phyloP scores from a whole-genome alignment of 2,113 vertebrate species.

The Chloebia gouldiae region DNA sequence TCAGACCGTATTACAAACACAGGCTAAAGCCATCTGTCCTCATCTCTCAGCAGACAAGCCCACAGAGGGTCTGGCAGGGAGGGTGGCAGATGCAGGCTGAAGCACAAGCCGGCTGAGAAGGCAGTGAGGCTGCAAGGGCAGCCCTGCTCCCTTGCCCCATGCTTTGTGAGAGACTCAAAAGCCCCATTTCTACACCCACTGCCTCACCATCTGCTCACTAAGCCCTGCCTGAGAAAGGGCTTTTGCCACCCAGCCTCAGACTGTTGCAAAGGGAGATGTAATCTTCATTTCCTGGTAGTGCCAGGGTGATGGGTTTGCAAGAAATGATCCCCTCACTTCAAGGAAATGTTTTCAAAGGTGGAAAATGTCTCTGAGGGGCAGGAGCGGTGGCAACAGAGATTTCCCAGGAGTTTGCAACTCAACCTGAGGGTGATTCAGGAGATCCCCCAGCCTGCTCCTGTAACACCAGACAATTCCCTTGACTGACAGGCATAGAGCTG shows the following conservation, averaged over 20 bases:
- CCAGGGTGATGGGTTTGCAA: not conserved
- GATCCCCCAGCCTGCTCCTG: not conserved
- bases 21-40: not conserved
- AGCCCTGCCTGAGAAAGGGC: not conserved
- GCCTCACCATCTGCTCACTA: constrained; percentile 43
- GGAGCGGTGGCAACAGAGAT: not conserved
- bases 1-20: not conserved
- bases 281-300: not conserved
- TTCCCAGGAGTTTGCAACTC: not conserved
- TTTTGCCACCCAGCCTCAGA: not conserved
- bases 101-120: not conserved
- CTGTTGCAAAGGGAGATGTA: not conserved
- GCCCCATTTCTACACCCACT: not conserved
- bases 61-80: not conserved
- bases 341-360: not conserved
- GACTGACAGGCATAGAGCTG: constrained; percentile 12
- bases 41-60: not conserved
- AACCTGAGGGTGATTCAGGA: not conserved
- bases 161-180: not conserved
- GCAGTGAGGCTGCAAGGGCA: not conserved
- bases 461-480: not conserved
- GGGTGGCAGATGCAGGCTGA: not conserved
- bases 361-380: not conserved
- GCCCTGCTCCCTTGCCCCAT: not conserved
- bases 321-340: not conserved